Conservation (phyloP, 1,140 invertebrate species). For the Calosoma granatense region DNA sequence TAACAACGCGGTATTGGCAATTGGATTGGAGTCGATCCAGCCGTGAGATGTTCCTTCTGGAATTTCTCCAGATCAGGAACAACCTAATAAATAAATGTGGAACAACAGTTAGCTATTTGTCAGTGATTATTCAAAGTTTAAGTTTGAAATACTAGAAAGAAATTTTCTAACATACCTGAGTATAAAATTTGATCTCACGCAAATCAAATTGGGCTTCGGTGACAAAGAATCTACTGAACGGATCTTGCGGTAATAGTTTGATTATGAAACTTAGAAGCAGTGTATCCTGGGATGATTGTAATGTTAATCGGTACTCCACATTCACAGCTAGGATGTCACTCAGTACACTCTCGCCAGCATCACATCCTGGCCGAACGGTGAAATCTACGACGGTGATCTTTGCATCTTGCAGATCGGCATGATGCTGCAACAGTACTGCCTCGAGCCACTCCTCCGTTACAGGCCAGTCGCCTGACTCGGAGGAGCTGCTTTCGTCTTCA, state of each 20-base stretch:
- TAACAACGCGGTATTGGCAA: slow-evolving; percentile 53
- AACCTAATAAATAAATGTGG: too few species aligned
- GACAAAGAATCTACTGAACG: slow-evolving; percentile 63
- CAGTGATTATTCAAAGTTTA: not conserved
- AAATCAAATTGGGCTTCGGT: slow-evolving; percentile 73
- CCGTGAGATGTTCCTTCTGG: slow-evolving; percentile 34
- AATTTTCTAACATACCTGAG: slow-evolving; percentile 44
- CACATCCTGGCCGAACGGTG: slow-evolving; percentile 40
- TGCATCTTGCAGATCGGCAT: slow-evolving; percentile 30
- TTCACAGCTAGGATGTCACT: slow-evolving; percentile 50
- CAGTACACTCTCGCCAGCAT: slow-evolving; percentile 46
- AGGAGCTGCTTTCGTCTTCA: slow-evolving; percentile 33
- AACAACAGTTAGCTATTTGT: not conserved
- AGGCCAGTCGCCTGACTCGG: slow-evolving; percentile 36
- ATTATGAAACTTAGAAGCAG: slow-evolving; percentile 50
- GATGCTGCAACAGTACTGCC: slow-evolving; percentile 43
- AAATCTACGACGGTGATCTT: slow-evolving; percentile 39
- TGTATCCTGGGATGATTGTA: slow-evolving; percentile 25
- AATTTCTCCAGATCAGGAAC: slow-evolving; percentile 50
- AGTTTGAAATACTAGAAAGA: slow-evolving; percentile 1
- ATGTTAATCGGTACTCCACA: slow-evolving; percentile 38
- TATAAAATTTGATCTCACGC: slow-evolving; percentile 74
- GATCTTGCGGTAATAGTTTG: slow-evolving; percentile 64
- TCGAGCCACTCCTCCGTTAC: slow-evolving; percentile 49
- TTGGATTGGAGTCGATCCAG: slow-evolving; percentile 26